Conservation (phyloP, 1,140 invertebrate genomes). For the Lucilia sericata region DNA sequence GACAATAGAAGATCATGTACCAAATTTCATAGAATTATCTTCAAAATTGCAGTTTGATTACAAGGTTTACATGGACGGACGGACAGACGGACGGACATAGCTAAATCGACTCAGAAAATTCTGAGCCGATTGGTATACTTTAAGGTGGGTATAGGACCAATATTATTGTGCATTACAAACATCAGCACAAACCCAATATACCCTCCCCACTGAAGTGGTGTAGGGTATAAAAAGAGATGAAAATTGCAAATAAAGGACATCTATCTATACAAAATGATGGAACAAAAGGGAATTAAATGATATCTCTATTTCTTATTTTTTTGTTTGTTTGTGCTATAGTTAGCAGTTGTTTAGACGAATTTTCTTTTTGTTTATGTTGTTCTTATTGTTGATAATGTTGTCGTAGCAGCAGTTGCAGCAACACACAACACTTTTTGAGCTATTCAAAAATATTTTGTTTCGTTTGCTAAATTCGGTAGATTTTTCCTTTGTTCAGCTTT, state of each 20-base stretch:
- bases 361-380: background rate
- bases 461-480: slow-evolving; percentile 11
- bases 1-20: too few relatives aligned
- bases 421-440: background rate
- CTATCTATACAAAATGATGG: background rate
- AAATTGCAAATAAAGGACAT: background rate
- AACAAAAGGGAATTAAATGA: slow-evolving; percentile 15
- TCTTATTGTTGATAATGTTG: background rate
- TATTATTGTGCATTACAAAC: too few relatives aligned
- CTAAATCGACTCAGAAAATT: too few relatives aligned
- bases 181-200: too few relatives aligned
- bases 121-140: too few relatives aligned
- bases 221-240: too few relatives aligned
- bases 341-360: background rate
- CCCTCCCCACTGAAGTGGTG: too few relatives aligned
- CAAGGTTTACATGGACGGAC: too few relatives aligned
- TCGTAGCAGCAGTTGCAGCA: background rate
- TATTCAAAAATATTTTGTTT: slow-evolving; percentile 27
- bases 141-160: too few relatives aligned
- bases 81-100: too few relatives aligned
- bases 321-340: background rate
- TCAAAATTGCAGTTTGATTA: too few relatives aligned
- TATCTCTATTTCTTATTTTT: background rate
- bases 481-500: slow-evolving; percentile 19
- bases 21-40: too few relatives aligned